A percentile compares a stretch with the other conserved stretches of the same genome.
Evolutionary conservation across 1,140 invertebrate species (phyloP).

Genomic region (Potamilus streckersoni): DNA sequence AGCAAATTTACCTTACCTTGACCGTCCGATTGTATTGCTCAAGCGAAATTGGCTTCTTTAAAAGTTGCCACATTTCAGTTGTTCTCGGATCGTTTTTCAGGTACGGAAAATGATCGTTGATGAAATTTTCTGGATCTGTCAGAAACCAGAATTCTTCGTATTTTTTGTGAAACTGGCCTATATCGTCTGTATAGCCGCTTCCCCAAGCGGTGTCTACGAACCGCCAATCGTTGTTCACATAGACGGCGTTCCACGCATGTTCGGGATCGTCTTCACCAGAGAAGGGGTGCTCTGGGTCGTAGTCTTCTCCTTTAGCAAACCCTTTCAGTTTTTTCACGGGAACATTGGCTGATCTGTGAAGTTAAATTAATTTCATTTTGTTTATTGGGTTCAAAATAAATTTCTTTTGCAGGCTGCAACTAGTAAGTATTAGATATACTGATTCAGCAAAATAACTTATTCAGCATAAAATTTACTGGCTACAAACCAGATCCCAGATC

Average conservation of each 20-base stretch:
- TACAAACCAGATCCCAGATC: neutral
- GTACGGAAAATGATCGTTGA: slow-evolving; percentile 71
- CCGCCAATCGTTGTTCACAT: slow-evolving; percentile 50
- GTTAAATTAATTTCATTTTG: neutral
- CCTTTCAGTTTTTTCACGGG: slow-evolving; percentile 70
- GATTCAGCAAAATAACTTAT: neutral
- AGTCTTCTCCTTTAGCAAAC: slow-evolving; percentile 96
- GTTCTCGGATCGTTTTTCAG: slow-evolving; percentile 45
- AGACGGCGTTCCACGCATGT: slow-evolving; percentile 56
- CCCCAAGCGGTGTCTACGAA: slow-evolving; percentile 68
- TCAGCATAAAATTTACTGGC: neutral
- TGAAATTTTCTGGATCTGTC: slow-evolving; percentile 70
- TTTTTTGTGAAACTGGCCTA: slow-evolving; percentile 33
- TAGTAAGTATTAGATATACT: no score
- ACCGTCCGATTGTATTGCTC: slow-evolving; percentile 38
- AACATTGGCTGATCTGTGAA: slow-evolving; percentile 30
- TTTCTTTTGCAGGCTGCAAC: neutral
- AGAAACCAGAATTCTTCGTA: slow-evolving; percentile 67
- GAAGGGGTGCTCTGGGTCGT: slow-evolving; percentile 93
- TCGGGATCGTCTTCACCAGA: slow-evolving; percentile 86
- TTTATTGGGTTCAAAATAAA: neutral
- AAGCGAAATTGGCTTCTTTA: slow-evolving; percentile 36
- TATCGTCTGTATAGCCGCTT: slow-evolving; percentile 52
- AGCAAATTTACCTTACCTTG: neutral
- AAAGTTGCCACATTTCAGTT: slow-evolving; percentile 39